A percentile compares a stretch with the other conserved stretches of the same genome.
phyloP scores from a whole-genome alignment of 2,797 vertebrate species.

The Tauraco hartlaubi region DNA sequence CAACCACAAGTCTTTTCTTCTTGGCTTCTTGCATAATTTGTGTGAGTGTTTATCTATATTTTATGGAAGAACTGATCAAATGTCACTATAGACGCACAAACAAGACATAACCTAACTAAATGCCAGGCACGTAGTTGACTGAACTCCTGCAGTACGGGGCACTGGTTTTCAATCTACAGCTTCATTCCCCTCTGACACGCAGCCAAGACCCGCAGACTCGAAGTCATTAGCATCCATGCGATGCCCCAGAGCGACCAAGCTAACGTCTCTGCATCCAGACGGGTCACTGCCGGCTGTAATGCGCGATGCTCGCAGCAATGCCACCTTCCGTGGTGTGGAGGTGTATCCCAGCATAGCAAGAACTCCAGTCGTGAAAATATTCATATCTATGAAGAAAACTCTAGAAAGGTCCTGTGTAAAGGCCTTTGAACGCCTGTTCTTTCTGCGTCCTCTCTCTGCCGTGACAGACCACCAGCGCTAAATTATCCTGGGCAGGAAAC shows the following conservation, averaged over 20 bases:
- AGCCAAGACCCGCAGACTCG: neutral
- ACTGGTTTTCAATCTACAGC: slow-evolving; percentile 11
- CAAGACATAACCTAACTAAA: neutral
- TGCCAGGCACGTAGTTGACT: slow-evolving; percentile 15
- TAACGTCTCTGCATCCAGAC: neutral
- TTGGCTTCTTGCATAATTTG: neutral
- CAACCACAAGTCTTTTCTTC: neutral
- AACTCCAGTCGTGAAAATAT: neutral
- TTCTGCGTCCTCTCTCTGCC: neutral
- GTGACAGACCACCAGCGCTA: neutral
- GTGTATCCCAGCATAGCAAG: neutral
- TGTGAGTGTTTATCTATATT: neutral
- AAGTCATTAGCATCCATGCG: slow-evolving; percentile 3
- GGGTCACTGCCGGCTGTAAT: neutral
- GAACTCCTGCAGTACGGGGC: neutral
- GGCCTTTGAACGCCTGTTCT: neutral
- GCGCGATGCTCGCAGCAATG: neutral
- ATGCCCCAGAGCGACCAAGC: neutral
- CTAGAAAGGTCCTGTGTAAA: neutral
- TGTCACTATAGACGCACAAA: neutral
- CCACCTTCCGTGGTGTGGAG: accelerated
- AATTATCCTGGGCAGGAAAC: neutral
- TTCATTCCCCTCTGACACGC: neutral
- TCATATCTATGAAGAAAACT: neutral
- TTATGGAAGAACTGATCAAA: neutral